Percentiles rank a stretch among this genome's conserved stretches.
phyloP scores from a whole-genome alignment of 2,113 vertebrate species.

The Leucosticte australis region DNA sequence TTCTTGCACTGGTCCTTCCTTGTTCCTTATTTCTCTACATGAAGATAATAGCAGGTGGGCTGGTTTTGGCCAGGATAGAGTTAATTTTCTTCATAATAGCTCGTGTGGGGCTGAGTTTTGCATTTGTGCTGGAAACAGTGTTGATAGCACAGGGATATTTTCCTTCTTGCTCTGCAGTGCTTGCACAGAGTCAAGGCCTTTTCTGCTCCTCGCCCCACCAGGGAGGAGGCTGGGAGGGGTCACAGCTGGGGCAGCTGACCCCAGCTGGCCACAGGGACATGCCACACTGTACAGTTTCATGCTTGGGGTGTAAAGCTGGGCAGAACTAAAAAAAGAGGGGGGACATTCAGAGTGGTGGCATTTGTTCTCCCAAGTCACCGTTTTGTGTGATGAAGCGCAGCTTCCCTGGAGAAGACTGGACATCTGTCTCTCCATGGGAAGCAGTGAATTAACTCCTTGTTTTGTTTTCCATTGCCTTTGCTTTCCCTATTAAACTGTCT shows the following conservation, averaged over 20 bases:
- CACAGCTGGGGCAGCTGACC: background rate
- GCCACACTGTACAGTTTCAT: background rate
- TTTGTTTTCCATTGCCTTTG: background rate
- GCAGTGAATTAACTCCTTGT: background rate
- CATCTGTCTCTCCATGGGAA: background rate
- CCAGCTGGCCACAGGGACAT: background rate
- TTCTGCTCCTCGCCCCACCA: background rate
- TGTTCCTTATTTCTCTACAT: background rate
- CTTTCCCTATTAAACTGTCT: background rate
- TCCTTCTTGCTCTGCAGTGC: background rate
- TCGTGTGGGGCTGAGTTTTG: background rate
- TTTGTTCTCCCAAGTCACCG: background rate
- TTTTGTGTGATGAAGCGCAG: fast-evolving
- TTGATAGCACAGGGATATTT: background rate
- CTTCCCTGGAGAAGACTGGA: background rate
- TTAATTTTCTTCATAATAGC: background rate
- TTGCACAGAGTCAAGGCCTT: background rate
- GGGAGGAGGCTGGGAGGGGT: background rate
- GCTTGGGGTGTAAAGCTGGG: background rate
- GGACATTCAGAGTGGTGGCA: background rate
- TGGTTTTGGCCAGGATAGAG: background rate
- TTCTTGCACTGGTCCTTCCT: background rate
- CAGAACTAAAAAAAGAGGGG: fast-evolving
- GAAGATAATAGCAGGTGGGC: background rate
- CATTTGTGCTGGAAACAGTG: background rate